Percentiles rank a stretch among this genome's conserved stretches.
phyloP scores from a whole-genome alignment of 2,888 invertebrate species.

The Drosophila flavopinicola region DNA sequence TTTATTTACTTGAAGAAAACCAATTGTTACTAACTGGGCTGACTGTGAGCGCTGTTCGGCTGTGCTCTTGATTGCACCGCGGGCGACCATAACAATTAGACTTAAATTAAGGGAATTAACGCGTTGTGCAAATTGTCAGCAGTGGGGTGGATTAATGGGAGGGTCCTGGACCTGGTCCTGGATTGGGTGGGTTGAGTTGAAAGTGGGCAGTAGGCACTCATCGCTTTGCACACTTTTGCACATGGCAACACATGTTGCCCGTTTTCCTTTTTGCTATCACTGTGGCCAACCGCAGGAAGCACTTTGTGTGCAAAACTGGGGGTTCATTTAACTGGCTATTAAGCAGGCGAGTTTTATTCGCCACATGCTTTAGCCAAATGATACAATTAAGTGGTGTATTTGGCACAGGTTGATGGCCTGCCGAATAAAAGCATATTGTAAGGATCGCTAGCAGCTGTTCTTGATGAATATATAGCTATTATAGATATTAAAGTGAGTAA shows the following conservation, averaged over 20 bases:
- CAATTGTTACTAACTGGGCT: constrained; percentile 38
- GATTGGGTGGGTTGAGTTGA: not conserved
- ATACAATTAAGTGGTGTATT: not conserved
- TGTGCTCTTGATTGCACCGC: constrained; percentile 72
- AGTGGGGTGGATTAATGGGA: constrained; percentile 10
- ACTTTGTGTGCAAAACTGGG: constrained; percentile 1
- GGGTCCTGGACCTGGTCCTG: no score
- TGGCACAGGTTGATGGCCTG: not conserved
- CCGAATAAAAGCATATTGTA: no score
- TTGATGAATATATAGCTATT: not conserved
- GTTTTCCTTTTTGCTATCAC: constrained; percentile 12
- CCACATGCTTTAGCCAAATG: constrained; percentile 1
- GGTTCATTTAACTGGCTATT: constrained; percentile 24
- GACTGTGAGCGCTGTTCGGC: constrained; percentile 13
- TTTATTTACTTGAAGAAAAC: constrained; percentile 30
- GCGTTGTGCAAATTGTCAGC: constrained; percentile 63
- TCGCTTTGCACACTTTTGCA: not conserved
- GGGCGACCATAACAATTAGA: constrained; percentile 77
- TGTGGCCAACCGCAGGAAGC: constrained; percentile 43
- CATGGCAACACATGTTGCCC: constrained; percentile 22
- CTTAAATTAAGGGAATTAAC: constrained; percentile 78
- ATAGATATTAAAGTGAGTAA: not conserved
- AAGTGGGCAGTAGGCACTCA: not conserved
- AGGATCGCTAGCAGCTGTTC: not conserved
- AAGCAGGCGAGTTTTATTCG: constrained; percentile 5